These are phyloP conservation scores for Amia ocellicauda DNA, from an alignment of 2,113 vertebrate genomes.

Conservation along the genomic window DNA sequence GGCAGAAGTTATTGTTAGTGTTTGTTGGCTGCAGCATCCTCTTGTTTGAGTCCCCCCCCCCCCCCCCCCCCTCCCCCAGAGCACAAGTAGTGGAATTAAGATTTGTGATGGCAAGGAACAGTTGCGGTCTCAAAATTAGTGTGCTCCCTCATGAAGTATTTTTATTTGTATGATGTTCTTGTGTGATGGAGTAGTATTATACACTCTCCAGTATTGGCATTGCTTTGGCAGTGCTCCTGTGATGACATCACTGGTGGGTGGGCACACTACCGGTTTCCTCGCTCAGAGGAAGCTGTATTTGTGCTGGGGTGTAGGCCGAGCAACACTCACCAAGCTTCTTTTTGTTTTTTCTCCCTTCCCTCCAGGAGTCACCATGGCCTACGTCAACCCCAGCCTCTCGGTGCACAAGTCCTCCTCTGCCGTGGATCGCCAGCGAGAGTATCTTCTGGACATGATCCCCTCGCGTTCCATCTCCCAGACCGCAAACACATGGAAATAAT, in stretches of 20 bases:
- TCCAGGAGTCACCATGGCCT: constrained; percentile 86
- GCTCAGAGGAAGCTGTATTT: not conserved
- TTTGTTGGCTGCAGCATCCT: constrained; percentile 2
- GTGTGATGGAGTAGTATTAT: no score
- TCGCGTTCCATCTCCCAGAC: constrained; percentile 94
- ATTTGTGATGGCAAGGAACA: no score
- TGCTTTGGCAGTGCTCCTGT: no score
- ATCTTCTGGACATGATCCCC: constrained; percentile 97
- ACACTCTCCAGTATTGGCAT: no score
- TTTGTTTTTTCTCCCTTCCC: constrained; percentile 23
- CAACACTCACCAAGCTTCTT: not conserved
- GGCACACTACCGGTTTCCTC: no score
- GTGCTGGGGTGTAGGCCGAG: not conserved
- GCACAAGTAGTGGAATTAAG: no score
- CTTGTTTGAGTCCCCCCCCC: constrained; percentile 17
- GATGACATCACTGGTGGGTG: not conserved
- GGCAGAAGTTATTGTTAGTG: not conserved
- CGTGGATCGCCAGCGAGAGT: constrained; percentile 93
- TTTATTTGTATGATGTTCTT: no score
- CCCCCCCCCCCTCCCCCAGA: no score
- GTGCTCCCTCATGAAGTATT: no score
- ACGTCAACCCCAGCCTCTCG: constrained; percentile 83
- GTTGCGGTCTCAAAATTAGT: no score
- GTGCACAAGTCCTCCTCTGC: constrained; percentile 84
- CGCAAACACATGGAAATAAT: constrained; percentile 92